phyloP scores from a whole-genome alignment of 2,113 vertebrate genomes.

The Ellobius talpinus region DNA sequence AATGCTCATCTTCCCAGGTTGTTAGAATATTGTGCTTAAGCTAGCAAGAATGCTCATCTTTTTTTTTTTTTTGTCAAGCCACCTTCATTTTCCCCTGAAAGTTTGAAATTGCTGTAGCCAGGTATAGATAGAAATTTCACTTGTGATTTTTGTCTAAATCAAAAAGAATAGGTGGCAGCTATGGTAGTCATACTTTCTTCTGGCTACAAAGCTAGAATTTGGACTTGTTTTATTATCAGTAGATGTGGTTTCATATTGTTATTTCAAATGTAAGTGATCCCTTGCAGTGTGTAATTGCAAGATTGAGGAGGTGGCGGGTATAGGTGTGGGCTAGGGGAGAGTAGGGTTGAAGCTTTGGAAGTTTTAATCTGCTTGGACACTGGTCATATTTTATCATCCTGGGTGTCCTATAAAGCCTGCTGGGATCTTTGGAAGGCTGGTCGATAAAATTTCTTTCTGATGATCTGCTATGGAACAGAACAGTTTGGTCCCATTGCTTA shows the following conservation, averaged over 20 bases:
- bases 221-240: background rate
- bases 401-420: conserved; percentile 35
- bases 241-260: conserved; percentile 7
- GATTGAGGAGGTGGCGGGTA: background rate
- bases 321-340: background rate
- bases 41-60: background rate
- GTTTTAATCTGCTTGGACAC: conserved; percentile 16
- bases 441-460: conserved; percentile 5
- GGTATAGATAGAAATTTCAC: conserved; percentile 18
- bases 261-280: background rate
- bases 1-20: conserved; percentile 10
- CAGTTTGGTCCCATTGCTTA: background rate
- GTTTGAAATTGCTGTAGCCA: conserved; percentile 30
- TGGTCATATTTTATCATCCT: background rate
- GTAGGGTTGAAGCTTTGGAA: background rate
- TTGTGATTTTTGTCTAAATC: conserved; percentile 33
- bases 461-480: background rate
- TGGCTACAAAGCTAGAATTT: background rate
- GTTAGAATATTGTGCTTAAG: conserved; percentile 41
- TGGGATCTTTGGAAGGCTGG: background rate
- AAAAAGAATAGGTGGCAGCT: background rate
- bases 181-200: background rate
- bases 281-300: background rate
- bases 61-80: background rate
- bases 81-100: conserved; percentile 1